These are phyloP conservation scores for Brachyrhaphis roseni DNA, from an alignment of 2,797 vertebrate species.

Conservation along the genomic window DNA sequence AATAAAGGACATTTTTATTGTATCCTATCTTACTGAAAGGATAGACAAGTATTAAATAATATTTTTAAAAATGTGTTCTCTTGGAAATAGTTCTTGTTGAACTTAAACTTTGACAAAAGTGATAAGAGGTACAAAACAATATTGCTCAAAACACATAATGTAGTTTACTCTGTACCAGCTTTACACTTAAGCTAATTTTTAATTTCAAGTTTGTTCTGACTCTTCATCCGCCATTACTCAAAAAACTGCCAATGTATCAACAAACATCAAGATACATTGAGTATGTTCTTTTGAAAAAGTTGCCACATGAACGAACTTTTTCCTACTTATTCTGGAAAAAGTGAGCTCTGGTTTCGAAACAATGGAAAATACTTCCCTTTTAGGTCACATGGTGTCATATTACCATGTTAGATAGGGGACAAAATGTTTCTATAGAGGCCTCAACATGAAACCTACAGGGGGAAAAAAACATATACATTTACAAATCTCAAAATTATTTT, in stretches of 20 bases:
- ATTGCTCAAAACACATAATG: neutral
- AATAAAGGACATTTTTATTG: neutral
- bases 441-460: neutral
- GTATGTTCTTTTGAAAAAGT: neutral
- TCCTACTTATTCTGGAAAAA: neutral
- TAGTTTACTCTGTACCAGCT: neutral
- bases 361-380: neutral
- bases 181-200: neutral
- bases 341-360: neutral
- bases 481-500: neutral
- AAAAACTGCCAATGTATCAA: neutral
- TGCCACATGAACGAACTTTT: neutral
- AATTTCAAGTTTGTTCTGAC: neutral
- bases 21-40: neutral
- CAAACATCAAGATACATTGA: neutral
- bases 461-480: slow-evolving; percentile 7
- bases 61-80: neutral
- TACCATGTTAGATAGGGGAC: slow-evolving; percentile 16
- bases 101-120: neutral
- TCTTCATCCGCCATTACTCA: neutral
- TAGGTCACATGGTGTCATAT: slow-evolving; percentile 23
- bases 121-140: neutral
- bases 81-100: neutral
- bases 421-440: slow-evolving; percentile 24
- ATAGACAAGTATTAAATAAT: neutral